Conservation (phyloP, 2,888 invertebrate species). For the Stenchaetothrips biformis region DNA sequence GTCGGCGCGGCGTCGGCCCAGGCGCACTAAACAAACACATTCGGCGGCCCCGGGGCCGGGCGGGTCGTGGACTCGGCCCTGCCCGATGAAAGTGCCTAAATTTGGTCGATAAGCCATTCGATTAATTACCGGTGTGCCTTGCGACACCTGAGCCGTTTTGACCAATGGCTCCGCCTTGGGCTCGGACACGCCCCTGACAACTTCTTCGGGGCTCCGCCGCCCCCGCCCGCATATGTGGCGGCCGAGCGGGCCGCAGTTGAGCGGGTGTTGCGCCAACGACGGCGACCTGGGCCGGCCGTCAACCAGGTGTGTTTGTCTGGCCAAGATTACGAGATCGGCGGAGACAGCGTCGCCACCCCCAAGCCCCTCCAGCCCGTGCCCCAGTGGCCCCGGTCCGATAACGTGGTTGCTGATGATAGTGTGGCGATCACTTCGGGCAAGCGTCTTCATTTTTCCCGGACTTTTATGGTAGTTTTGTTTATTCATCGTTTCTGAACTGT, state of each 20-base stretch:
- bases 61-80: not conserved
- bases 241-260: not conserved
- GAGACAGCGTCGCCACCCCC: too few species aligned
- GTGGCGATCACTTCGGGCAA: too few species aligned
- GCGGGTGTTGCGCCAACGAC: not conserved
- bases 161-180: not conserved
- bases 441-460: too few species aligned
- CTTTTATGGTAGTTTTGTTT: too few species aligned
- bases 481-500: too few species aligned
- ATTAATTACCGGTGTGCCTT: constrained; percentile 1
- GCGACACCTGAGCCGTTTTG: not conserved
- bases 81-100: not conserved
- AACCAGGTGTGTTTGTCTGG: not conserved
- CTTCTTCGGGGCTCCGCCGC: not conserved
- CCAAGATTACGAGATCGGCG: too few species aligned
- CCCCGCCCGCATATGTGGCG: not conserved
- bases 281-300: not conserved
- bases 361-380: too few species aligned
- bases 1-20: too few species aligned
- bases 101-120: not conserved
- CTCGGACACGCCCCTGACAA: not conserved
- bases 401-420: too few species aligned
- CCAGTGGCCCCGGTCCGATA: too few species aligned
- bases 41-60: not conserved
- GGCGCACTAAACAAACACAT: not conserved